Percentiles rank a stretch among this genome's conserved stretches.
Conservation (phyloP, 2,888 invertebrate genomes). For the Euzophera pinguis region DNA sequence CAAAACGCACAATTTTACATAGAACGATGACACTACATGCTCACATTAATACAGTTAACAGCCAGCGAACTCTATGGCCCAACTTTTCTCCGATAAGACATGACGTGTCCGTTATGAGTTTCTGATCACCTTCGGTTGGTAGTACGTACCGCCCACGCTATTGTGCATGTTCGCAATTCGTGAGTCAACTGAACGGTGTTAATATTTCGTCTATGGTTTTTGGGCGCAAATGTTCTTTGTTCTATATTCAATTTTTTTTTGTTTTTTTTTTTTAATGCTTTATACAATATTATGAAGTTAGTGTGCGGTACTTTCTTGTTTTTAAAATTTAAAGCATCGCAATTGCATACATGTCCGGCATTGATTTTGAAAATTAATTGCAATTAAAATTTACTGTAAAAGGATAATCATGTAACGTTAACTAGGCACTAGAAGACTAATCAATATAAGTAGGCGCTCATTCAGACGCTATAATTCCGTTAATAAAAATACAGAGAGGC, state of each 20-base stretch:
- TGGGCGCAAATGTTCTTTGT: background rate
- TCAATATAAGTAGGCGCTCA: slow-evolving; percentile 73
- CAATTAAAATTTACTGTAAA: background rate
- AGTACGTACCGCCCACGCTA: slow-evolving; percentile 30
- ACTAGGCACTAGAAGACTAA: slow-evolving; percentile 45
- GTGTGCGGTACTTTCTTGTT: too few relatives aligned
- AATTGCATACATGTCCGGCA: too few relatives aligned
- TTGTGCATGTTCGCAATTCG: slow-evolving; percentile 20
- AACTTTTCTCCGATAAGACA: slow-evolving; percentile 62
- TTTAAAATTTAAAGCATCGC: too few relatives aligned
- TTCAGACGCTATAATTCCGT: slow-evolving; percentile 74
- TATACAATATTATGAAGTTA: too few relatives aligned
- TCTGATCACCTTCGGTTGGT: slow-evolving; percentile 57
- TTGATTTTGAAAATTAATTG: background rate
- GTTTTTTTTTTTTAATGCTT: background rate
- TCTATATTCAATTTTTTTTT: slow-evolving; percentile 13
- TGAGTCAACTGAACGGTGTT: slow-evolving; percentile 9
- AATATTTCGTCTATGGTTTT: slow-evolving; percentile 11
- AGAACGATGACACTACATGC: background rate
- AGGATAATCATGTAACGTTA: background rate
- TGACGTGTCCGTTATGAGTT: slow-evolving; percentile 70
- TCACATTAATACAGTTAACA: background rate
- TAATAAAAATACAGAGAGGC: slow-evolving; percentile 74
- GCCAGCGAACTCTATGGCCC: slow-evolving; percentile 33
- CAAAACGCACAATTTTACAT: too few relatives aligned